Evolutionary conservation across 1,140 invertebrate genomes (phyloP), one percentile per base, ranked within the genome.

Genomic region (Danaus plexippus): DNA sequence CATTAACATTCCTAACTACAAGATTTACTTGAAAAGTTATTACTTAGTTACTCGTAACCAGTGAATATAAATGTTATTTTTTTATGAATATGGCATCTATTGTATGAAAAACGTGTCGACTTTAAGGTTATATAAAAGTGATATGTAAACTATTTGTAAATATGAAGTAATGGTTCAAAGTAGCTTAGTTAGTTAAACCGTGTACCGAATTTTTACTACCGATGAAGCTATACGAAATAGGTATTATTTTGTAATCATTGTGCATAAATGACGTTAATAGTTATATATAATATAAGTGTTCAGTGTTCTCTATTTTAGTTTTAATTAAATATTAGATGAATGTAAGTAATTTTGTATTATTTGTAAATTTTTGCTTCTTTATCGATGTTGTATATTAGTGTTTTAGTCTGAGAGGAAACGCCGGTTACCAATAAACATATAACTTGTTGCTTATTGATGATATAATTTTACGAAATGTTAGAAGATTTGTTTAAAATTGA

Each of bases 381-480:
- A 32, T 32, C 22, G 73, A 75, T 80, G 69, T 82, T 82, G 75
- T 78, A 75, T 73, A 63, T 85, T 87, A 87, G 81, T 81, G 70
- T 80, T 82, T 78, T 87, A 87, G 84, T 87, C 84, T 87, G 80
- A 87, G 74, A 85, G 75, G 71, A 87, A 87, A 80, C 81, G 84
- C 81, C 79, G 84, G 84, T 87, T 87, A 87, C 84, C 84, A 87
- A 80, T 85, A 85, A 79, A 85, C 75, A 73, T 83, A 84, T 84
- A 76, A 83, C 73, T 85, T 87, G 84, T 87, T 87, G 80, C 75
- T 87, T 84, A 85, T 85, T 87, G 79, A 85, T 76, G 69, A 85
- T 85, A 80, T 80, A 80, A 77, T 79, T 80, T 81, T 75, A 83
- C 80, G 70, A 80, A 82, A 77, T 85, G 83, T 84, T 86, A 80